Percentiles rank a stretch among this genome's conserved stretches.
phyloP scores from a whole-genome alignment of 2,888 invertebrate species.

The Ichneumoninae sp. region DNA sequence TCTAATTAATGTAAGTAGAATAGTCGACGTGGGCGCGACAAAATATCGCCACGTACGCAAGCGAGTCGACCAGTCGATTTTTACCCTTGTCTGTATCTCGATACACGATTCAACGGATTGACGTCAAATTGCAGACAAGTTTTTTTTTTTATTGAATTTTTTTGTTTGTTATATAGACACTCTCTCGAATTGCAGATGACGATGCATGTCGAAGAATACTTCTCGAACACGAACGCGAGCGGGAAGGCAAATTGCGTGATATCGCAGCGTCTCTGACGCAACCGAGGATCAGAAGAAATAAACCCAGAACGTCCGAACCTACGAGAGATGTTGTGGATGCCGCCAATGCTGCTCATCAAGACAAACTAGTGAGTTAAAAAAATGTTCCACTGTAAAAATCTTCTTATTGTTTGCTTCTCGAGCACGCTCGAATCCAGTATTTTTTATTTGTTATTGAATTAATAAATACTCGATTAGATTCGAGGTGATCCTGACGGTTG shows the following conservation, averaged over 20 bases:
- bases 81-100: background rate
- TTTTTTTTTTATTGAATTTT: conserved; percentile 4
- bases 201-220: conserved; percentile 85
- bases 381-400: background rate
- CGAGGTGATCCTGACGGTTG: conserved; percentile 93
- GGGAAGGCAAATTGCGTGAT: conserved; percentile 91
- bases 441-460: background rate
- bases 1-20: conserved; percentile 69
- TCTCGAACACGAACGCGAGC: conserved; percentile 86
- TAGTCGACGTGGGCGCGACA: conserved; percentile 68
- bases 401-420: background rate
- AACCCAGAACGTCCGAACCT: conserved; percentile 81
- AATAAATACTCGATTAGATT: conserved; percentile 84
- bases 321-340: conserved; percentile 81
- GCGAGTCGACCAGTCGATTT: background rate
- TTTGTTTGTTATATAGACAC: background rate
- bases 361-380: conserved; percentile 80
- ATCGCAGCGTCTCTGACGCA: conserved; percentile 93
- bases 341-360: conserved; percentile 79
- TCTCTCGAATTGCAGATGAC: conserved; percentile 74
- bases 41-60: conserved; percentile 64
- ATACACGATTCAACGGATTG: conserved; percentile 28
- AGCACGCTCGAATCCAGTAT: background rate
- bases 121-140: conserved; percentile 35
- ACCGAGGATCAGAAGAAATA: conserved; percentile 85